Evolutionary conservation across 2,113 vertebrate genomes (phyloP), one percentile per base, ranked within the genome.

Genomic region (Zosterops borbonicus): DNA sequence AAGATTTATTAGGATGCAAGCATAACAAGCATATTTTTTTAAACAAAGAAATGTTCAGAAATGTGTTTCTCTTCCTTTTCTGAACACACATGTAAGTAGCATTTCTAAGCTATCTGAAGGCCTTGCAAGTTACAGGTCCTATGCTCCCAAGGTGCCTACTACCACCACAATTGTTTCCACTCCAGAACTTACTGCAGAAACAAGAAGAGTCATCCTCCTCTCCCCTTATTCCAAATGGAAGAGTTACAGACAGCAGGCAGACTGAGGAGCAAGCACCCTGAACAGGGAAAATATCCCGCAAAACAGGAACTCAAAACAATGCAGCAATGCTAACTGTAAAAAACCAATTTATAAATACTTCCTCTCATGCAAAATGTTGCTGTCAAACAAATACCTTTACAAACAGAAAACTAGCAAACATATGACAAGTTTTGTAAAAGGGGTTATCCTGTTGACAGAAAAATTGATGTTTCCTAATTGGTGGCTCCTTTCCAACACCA

Each of bases 361-460:
- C 33, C 28, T 44, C 44, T 90, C 28, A 41, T 33, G 50, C 80
- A 95, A 92, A 95, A 83, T 62, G 74, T 42, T 71, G 15, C 68
- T 92, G 79, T 67, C 64, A 93, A 96, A 92, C 71, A 95, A 94
- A 63, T 87, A 90, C 52, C 37, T 83, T 90, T 71, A 75, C 75
- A 95, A 96, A 83, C 76, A 91, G 60, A 81, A 84, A 83, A 75
- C 12, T 17, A 94, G 52, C 83, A 96, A 96, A 78, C 44, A 86
- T 37, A 88, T 24, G 37, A 81, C 71, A 92, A 91, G 52, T 83
- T 94, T 77, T 86, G 76, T 69, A 90, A 73, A 90, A 92, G 46
- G 52, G 49, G 44, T 86, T 86, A 91, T 73, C 71, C 56, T 27
- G 71, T 23, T 81, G 92, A 92, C 83, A 88, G 83, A 78, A 90